Base-by-base conservation (phyloP, 35 echinoderm and acorn worm species). In the Eucidaris tribuloides region DNA sequence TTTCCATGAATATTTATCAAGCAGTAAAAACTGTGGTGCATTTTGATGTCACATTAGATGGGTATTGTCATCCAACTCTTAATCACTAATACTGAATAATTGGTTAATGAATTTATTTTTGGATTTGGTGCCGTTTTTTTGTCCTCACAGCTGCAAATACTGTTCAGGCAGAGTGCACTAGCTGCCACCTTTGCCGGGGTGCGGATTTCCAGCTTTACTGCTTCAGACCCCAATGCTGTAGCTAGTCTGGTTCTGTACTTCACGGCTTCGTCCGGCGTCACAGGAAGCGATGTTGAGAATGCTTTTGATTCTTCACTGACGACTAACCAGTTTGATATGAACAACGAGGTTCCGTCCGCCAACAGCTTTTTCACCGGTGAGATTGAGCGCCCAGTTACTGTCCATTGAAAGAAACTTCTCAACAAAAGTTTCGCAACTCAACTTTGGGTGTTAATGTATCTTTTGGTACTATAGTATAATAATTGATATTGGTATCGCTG, bases 131-230 rank as follows among this genome's bases (percentile, higher is more conserved):
- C 50, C 50, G 13, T n/a, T 18, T 28, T 17, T 15, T 37, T 17
- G 40, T 39, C 29, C 27, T 43, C 35, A 48, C 82, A 84, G 82
- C 23, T 84, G 19, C 61, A 84, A 31, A 70, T 18, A 25, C 33
- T 84, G 60, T 84, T 84, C 62, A 39, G 82, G 27, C 82, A 48
- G 60, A 84, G 82, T 29, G 6, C 61, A 24, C 30, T 71, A 15
- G 43, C 35, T 44, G 34, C 59, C 20, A 27, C 66, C 60, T 84
- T 71, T 66, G 61, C 65, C 5, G 82, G 82, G 4, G 45, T 84
- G 14, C 19, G 5, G 33, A 28, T 72, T 25, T 7, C 36, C 1
- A 20, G 37, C 5, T 18, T 42, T 24, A 7, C 29, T 3, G 7
- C 33, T 40, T 42, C 36, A 5, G 43, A 71, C 43, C 39, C 48